Percentiles rank a stretch among this genome's conserved stretches.
phyloP scores from a whole-genome alignment of 2,797 vertebrate genomes.

The Nothura maculosa region DNA sequence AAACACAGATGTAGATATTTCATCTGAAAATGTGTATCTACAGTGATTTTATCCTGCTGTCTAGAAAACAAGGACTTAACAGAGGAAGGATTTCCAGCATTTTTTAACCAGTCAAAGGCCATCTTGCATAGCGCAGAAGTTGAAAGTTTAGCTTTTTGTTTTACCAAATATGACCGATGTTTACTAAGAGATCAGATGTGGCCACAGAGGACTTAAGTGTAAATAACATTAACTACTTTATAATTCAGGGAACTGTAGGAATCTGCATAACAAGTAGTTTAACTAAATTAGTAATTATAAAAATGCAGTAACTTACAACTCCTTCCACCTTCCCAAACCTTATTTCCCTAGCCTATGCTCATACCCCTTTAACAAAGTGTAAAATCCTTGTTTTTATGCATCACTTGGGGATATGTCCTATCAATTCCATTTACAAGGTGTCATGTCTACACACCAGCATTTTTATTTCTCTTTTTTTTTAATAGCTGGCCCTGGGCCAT shows the following conservation, averaged over 20 bases:
- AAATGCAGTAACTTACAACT: background rate
- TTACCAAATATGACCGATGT: background rate
- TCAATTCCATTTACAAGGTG: background rate
- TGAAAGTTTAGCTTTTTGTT: background rate
- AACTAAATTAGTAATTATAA: background rate
- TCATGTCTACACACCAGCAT: background rate
- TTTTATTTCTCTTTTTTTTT: background rate
- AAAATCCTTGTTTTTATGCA: background rate
- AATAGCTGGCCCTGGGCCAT: background rate
- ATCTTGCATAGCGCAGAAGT: background rate
- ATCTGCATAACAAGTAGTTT: background rate
- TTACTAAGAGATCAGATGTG: background rate
- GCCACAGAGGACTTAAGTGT: background rate
- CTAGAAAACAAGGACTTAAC: background rate
- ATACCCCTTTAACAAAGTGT: background rate
- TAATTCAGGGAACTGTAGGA: background rate
- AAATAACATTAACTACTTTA: background rate
- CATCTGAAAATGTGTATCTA: background rate
- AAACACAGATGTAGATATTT: background rate
- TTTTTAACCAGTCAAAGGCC: background rate
- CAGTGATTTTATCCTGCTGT: background rate
- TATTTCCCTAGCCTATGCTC: background rate
- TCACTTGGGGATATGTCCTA: background rate
- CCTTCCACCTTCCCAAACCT: background rate
- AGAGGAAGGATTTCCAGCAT: background rate